Conservation (phyloP, 2,888 invertebrate genomes). For the Tetrapedia diversipes region DNA sequence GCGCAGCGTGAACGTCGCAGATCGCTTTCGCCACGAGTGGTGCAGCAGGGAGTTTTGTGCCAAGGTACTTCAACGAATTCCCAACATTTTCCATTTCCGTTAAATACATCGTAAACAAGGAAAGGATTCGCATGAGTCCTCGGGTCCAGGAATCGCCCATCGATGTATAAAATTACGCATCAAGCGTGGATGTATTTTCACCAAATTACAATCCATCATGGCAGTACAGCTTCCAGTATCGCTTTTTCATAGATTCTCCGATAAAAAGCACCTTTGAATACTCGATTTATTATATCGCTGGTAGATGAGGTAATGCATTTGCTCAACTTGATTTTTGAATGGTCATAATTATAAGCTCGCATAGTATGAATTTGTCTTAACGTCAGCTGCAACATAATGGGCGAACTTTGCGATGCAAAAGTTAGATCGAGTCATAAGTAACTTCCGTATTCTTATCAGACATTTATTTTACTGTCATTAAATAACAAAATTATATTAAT, state of each 20-base stretch:
- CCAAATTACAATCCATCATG: conserved; percentile 48
- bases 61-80: conserved; percentile 59
- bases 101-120: conserved; percentile 58
- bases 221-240: conserved; percentile 15
- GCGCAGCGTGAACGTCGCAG: conserved; percentile 58
- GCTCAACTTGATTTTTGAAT: too few species aligned
- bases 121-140: conserved; percentile 24
- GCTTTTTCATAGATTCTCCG: conserved; percentile 25
- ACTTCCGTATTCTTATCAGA: too few species aligned
- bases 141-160: conserved; percentile 24
- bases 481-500: too few species aligned
- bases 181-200: conserved; percentile 62
- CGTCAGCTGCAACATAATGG: too few species aligned
- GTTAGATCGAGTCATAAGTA: too few species aligned
- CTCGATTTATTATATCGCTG: too few species aligned
- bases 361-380: too few species aligned
- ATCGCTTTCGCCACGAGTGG: conserved; percentile 61
- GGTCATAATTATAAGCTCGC: too few species aligned
- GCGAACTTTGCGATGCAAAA: too few species aligned
- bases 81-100: conserved; percentile 68
- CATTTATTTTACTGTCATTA: too few species aligned
- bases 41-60: conserved; percentile 45
- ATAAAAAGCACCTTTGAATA: too few species aligned
- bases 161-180: conserved; percentile 66
- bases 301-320: too few species aligned